A percentile compares a stretch with the other conserved stretches of the same genome.
These are phyloP conservation scores for Callimorpha dominula DNA, from an alignment of 2,888 invertebrate genomes.

Conservation along the genomic window DNA sequence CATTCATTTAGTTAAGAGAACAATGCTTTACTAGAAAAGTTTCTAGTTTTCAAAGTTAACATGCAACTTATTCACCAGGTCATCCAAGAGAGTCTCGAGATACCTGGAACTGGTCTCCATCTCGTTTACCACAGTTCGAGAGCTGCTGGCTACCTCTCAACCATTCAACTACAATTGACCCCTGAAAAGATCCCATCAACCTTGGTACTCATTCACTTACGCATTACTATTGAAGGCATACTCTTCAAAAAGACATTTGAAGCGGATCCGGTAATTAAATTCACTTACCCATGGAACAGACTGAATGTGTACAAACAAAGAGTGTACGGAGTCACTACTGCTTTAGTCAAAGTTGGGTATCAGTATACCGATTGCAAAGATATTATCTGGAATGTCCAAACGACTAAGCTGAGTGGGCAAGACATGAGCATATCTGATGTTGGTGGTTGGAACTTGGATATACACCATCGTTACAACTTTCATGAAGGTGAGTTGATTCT, in stretches of 20 bases:
- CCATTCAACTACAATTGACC: constrained; percentile 96
- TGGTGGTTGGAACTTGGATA: constrained; percentile 99
- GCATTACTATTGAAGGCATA: constrained; percentile 98
- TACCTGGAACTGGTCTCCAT: constrained; percentile 98
- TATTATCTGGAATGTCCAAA: constrained; percentile 98
- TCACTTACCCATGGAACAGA: constrained; percentile 99
- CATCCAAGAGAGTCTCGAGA: constrained; percentile 97
- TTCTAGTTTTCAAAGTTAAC: background rate
- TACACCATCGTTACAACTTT: constrained; percentile 99
- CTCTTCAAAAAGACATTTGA: constrained; percentile 97
- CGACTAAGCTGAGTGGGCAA: constrained; percentile 97
- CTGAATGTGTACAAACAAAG: constrained; percentile 98
- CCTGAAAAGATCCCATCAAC: constrained; percentile 93
- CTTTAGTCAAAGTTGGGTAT: constrained; percentile 98
- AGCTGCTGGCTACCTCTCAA: constrained; percentile 96
- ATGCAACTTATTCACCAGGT: constrained; percentile 82
- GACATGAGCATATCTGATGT: constrained; percentile 99
- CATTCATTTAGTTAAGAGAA: background rate
- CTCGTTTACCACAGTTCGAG: constrained; percentile 98
- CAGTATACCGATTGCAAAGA: constrained; percentile 97
- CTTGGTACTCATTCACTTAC: constrained; percentile 94
- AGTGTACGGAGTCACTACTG: constrained; percentile 98
- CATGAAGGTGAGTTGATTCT: constrained; percentile 91
- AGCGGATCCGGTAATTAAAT: constrained; percentile 98
- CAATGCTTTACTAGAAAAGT: background rate